Percentiles rank a stretch among this genome's conserved stretches.
phyloP scores from a whole-genome alignment of 2,113 vertebrate genomes.

The Leucopternis melanops region DNA sequence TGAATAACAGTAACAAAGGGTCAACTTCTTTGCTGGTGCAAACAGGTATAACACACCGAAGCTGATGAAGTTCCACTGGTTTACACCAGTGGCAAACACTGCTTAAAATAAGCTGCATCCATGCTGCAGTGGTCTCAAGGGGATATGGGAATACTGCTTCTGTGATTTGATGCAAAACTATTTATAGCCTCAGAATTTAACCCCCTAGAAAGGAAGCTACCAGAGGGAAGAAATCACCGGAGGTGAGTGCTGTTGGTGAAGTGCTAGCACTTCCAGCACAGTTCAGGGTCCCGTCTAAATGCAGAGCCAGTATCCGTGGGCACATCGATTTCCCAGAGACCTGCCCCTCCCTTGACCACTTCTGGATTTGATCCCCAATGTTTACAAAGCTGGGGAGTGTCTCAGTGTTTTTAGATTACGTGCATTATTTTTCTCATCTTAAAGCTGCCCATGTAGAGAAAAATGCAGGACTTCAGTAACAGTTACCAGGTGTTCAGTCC shows the following conservation, averaged over 20 bases:
- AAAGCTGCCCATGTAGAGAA: constrained; percentile 74
- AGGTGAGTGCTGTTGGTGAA: neutral
- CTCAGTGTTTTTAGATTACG: constrained; percentile 61
- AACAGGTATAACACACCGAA: neutral
- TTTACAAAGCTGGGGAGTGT: constrained; percentile 58
- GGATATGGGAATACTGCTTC: neutral
- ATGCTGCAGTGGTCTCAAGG: neutral
- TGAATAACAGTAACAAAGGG: neutral
- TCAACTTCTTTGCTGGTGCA: neutral
- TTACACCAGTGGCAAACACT: neutral
- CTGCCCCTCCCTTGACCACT: neutral
- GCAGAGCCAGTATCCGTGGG: neutral
- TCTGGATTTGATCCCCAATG: neutral
- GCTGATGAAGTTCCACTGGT: neutral
- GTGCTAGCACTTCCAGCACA: fast-evolving
- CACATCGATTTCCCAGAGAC: neutral
- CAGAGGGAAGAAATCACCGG: neutral
- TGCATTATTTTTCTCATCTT: constrained; percentile 76
- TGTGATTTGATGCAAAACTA: neutral
- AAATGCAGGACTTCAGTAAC: constrained; percentile 72
- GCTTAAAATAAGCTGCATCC: neutral
- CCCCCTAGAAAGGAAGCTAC: neutral
- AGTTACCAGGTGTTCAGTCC: too few relatives aligned
- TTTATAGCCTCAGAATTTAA: neutral
- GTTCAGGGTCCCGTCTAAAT: neutral